Base-by-base conservation (phyloP, 2,888 invertebrate species). In the Elegia similella region DNA sequence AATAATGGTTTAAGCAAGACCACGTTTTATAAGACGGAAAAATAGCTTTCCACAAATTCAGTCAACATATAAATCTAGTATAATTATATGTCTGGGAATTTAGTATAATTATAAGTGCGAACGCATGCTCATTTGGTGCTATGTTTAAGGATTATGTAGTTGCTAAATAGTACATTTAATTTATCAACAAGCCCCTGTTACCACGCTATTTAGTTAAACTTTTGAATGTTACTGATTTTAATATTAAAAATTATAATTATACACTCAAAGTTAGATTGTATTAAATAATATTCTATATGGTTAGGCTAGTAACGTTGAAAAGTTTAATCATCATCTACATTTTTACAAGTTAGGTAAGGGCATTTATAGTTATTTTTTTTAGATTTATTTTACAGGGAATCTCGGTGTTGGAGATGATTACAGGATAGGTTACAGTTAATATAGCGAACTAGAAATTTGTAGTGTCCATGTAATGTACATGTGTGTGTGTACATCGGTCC, bases 51-150 rank as follows among this genome's bases (percentile, higher is more conserved):
- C n/a, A n/a, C n/a, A n/a, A n/a, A n/a, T 10, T 38, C 2, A n/a
- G n/a, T 10, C 5, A 38, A 38, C 5, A 0, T 12, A 12, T 12
- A n/a, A 38, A n/a, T 38, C 12, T 38, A 38, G 38, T 38, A 38
- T 6, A 38, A 38, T 23, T 23, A 23, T 23, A 23, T 23, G 5
- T 5, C 23, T 38, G 12, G 12, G 38, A 38, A 34, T 10, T 8
- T 34, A 10, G 12, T 32, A 10, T 12, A 38, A 38, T 10, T 34
- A 34, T 38, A 62, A 64, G 76, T 86, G 84, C 84, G 80, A 82
- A 73, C 82, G 81, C 88, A 91, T 90, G 89, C 88, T 84, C 86
- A 86, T 86, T 80, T 75, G 82, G 80, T 88, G 86, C 76, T 77
- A 62, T 62, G 72, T 66, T 70, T 65, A 68, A 70, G 70, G 67